These are phyloP conservation scores for Stichopus horrens DNA, from an alignment of 53 echinoderm and acorn worm genomes.

Conservation along the genomic window DNA sequence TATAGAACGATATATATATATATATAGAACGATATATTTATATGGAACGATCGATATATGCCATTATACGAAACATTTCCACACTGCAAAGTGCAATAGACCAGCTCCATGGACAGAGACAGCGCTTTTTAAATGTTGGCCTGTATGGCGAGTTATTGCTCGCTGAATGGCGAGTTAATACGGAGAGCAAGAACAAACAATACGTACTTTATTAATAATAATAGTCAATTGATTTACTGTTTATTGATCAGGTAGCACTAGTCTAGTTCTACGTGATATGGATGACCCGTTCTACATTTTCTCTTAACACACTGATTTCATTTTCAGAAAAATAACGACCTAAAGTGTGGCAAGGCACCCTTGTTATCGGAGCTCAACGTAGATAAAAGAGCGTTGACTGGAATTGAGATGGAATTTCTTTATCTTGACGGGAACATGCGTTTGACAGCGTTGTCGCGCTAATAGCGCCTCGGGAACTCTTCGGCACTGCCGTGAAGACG, in stretches of 20 bases:
- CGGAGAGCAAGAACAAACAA: not conserved
- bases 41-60: not conserved
- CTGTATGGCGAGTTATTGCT: not conserved
- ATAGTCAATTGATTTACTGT: not conserved
- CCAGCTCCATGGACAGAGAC: too few relatives aligned
- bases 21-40: not conserved
- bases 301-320: not conserved
- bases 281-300: conserved; percentile 4
- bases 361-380: not conserved
- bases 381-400: conserved; percentile 4
- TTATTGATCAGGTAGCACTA: not conserved
- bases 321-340: too few relatives aligned
- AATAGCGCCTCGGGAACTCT: not conserved
- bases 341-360: too few relatives aligned
- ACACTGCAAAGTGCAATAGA: too few relatives aligned
- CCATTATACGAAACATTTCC: too few relatives aligned
- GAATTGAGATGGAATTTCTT: conserved; percentile 9
- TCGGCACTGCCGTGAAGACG: not conserved
- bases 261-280: not conserved
- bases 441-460: conserved; percentile 1
- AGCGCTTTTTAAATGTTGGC: not conserved
- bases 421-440: conserved; percentile 20
- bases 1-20: not conserved
- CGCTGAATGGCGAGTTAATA: too few relatives aligned
- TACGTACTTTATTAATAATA: conserved; percentile 2